phyloP scores from a whole-genome alignment of 2,113 vertebrate species.

The Actenoides hombroni region DNA sequence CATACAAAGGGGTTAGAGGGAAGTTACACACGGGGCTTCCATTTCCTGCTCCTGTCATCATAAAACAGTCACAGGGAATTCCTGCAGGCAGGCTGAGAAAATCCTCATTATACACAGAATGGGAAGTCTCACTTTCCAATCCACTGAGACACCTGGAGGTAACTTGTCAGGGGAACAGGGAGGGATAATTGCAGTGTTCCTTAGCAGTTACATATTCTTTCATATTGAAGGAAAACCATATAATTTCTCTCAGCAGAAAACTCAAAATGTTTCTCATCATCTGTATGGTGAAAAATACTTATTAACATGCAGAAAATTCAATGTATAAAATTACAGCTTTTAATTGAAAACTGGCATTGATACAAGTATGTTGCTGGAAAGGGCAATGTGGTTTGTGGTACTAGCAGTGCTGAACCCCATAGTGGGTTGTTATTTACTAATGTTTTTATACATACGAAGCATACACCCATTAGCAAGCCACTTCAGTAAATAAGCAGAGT shows the following conservation, averaged over 20 bases:
- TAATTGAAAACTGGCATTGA: neutral
- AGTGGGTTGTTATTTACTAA: neutral
- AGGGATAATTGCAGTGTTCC: neutral
- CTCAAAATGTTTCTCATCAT: neutral
- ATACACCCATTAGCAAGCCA: neutral
- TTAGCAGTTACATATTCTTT: neutral
- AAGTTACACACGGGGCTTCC: neutral
- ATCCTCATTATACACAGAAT: rapidly evolving
- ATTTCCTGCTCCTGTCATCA: neutral
- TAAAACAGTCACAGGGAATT: neutral
- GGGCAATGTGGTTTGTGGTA: neutral
- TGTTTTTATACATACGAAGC: neutral
- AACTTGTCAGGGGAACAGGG: neutral
- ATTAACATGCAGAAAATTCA: neutral
- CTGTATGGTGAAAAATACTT: neutral
- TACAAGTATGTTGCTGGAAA: neutral
- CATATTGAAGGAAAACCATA: neutral
- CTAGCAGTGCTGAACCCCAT: neutral
- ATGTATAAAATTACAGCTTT: conserved; percentile 1
- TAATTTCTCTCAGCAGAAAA: neutral
- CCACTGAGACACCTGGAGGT: neutral
- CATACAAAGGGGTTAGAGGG: neutral
- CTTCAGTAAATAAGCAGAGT: neutral
- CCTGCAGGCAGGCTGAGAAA: neutral
- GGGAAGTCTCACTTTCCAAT: neutral